Evolutionary conservation across 2,113 vertebrate genomes (phyloP), one percentile per base, ranked within the genome.

Genomic region (Cavia aperea): DNA sequence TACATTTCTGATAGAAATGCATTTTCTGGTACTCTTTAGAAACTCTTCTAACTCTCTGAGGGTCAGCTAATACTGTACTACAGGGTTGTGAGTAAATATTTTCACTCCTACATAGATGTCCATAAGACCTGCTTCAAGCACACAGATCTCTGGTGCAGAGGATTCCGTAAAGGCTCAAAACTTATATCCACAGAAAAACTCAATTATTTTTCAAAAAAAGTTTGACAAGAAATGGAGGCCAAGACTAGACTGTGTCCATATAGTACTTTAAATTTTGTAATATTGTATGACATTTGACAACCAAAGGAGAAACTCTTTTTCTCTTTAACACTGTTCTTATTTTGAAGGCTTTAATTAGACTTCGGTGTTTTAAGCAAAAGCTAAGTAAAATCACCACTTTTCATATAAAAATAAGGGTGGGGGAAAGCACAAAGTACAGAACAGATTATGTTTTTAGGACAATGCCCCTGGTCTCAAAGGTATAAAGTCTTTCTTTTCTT

Each of bases 211-310:
- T 60, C 21, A 13, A 90, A 82, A 81, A 58, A 56, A 9, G 24
- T 58, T 94, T 66, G 33, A 39, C 92, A 92, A 95, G 87, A 85
- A 94, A 88, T 5, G 21, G 70, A 90, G 66, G 29, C 89, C 83
- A 68, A 77, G n/a, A 92, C 88, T 16, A 81, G 66, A 39, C 0
- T 72, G 56, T 24, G 79, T n/a, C 23, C 58, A 39, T 16, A 70
- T 90, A 68, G 60, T 39, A 72, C 56, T 68, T 81, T 62, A 87
- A 84, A 84, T 82, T 93, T 75, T 87, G 29, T 81, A 51, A 43
- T 62, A 63, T 79, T 11, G 0, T 16, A 36, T 62, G 62, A 92
- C 19, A 4, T 82, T 56, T 90, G 89, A 81, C 19, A 90, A 75
- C 9, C 77, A 75, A 92, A 49, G 54, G 89, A 95, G 58, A 36